Conservation (phyloP, 2,888 invertebrate genomes). For the Epinotia demarniana region DNA sequence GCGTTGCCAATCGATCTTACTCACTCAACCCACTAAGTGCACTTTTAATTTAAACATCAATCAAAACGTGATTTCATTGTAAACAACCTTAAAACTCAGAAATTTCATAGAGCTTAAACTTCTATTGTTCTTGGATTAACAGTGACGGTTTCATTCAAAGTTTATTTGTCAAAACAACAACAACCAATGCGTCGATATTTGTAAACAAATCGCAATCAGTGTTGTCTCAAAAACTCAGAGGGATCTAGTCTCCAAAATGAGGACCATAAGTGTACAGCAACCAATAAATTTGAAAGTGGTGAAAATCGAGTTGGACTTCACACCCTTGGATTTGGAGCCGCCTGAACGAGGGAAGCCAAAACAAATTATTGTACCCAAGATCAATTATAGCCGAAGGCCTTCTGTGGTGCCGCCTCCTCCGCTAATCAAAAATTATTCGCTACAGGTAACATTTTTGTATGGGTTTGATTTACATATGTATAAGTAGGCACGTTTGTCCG, state of each 20-base stretch:
- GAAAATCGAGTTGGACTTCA: slow-evolving; percentile 74
- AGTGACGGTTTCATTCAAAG: slow-evolving; percentile 1
- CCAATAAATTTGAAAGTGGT: slow-evolving; percentile 79
- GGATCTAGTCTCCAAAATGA: slow-evolving; percentile 56
- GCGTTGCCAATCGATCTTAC: slow-evolving; percentile 42
- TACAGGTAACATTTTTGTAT: slow-evolving; percentile 59
- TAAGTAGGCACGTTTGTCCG: neutral
- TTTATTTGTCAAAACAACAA: slow-evolving; percentile 3
- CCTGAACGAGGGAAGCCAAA: slow-evolving; percentile 57
- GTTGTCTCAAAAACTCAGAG: neutral
- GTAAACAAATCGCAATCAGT: slow-evolving; percentile 12
- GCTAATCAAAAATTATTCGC: slow-evolving; percentile 51
- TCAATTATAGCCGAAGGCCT: slow-evolving; percentile 57
- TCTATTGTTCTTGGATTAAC: neutral
- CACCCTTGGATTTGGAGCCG: slow-evolving; percentile 57
- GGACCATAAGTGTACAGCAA: slow-evolving; percentile 70
- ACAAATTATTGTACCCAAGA: slow-evolving; percentile 65
- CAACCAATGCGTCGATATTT: neutral
- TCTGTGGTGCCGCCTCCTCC: slow-evolving; percentile 68
- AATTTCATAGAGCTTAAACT: neutral
- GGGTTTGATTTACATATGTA: neutral
- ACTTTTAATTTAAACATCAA: slow-evolving; percentile 17
- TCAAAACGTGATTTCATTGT: neutral
- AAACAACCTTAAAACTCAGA: neutral
- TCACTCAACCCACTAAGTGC: slow-evolving; percentile 26